These are phyloP conservation scores for Scaptomyza caliginosa DNA, from an alignment of 2,888 invertebrate species.

Conservation along the genomic window DNA sequence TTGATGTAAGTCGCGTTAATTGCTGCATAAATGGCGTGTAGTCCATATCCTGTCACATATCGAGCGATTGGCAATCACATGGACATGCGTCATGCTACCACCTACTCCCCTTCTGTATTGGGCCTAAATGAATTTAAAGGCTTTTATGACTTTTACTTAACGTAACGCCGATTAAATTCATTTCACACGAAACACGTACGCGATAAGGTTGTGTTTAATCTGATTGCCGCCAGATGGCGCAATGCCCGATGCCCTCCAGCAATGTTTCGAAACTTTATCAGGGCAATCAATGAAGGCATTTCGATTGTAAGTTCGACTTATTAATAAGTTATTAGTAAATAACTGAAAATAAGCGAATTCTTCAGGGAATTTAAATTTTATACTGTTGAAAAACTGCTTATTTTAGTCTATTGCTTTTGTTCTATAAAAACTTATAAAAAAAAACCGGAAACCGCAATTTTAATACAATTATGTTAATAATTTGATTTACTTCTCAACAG, in stretches of 20 bases:
- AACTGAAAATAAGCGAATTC: too few relatives aligned
- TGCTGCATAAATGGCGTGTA: slow-evolving; percentile 75
- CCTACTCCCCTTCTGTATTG: slow-evolving; percentile 5
- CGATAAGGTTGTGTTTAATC: slow-evolving; percentile 19
- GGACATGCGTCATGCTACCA: slow-evolving; percentile 26
- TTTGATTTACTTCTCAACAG: slow-evolving; percentile 21
- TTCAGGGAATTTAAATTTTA: not conserved
- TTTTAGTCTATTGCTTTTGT: too few relatives aligned
- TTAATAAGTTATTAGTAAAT: not conserved
- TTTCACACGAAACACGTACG: slow-evolving; percentile 55
- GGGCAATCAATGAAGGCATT: not conserved
- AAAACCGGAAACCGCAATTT: slow-evolving; percentile 45
- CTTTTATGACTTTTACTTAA: slow-evolving; percentile 57
- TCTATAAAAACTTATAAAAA: too few relatives aligned
- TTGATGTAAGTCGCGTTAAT: slow-evolving; percentile 66
- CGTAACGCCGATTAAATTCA: slow-evolving; percentile 69
- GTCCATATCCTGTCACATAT: slow-evolving; percentile 72
- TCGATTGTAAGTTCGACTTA: too few relatives aligned
- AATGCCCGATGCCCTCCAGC: too few relatives aligned
- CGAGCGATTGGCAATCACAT: slow-evolving; percentile 35
- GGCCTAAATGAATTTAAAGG: slow-evolving; percentile 69
- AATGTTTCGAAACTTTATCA: not conserved
- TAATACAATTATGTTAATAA: slow-evolving; percentile 42
- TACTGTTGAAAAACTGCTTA: too few relatives aligned
- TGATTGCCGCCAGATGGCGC: slow-evolving; percentile 27